Evolutionary conservation across 2,113 vertebrate species (phyloP), one percentile per base, ranked within the genome.

Genomic region (Perca schrenkii): DNA sequence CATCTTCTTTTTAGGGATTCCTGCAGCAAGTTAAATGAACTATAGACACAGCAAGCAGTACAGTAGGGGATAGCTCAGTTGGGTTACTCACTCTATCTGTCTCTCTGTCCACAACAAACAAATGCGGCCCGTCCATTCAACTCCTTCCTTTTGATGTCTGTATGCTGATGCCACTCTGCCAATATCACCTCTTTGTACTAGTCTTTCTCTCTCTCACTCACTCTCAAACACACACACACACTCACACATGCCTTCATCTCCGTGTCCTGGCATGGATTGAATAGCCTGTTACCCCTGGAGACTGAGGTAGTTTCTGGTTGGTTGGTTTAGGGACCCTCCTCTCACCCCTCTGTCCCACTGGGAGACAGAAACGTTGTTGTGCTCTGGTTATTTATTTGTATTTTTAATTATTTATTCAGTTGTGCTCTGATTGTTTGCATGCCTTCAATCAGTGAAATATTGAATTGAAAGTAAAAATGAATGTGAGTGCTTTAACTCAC

Each of bases 241-340:
- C 53, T 4, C 31, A 75, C 58, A 67, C 36, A 64, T 47, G 62
- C 63, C 54, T 57, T 84, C 58, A 40, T 74, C 71, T 74, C 25
- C 47, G 50, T 52, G 68, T 62, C 73, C 79, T 87, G 91, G 87
- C 87, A 84, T 79, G 74, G 79, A 43, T 79, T 91, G 80, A 90
- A 87, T 89, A 79, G 70, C 31, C 5, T n/a, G 56, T 87, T 87
- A 28, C 66, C 82, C 84, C 52, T 85, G 73, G 77, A 84, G 85
- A 91, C 77, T 5, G 64, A 0, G 60, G 74, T 80, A n/a, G 80
- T 52, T 49, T 82, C 58, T 86, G 89, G 71, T 88, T 91, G 86
- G 89, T 73, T 74, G 58, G 43, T 81, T 82, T 3, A 28, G 67
- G 67, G 52, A 82, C 70, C 67, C 81, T 85, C 88, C 82, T 80